Evolutionary conservation across 2,888 invertebrate genomes (phyloP), one percentile per base, ranked within the genome.

Genomic region (Lasiommata megera): DNA sequence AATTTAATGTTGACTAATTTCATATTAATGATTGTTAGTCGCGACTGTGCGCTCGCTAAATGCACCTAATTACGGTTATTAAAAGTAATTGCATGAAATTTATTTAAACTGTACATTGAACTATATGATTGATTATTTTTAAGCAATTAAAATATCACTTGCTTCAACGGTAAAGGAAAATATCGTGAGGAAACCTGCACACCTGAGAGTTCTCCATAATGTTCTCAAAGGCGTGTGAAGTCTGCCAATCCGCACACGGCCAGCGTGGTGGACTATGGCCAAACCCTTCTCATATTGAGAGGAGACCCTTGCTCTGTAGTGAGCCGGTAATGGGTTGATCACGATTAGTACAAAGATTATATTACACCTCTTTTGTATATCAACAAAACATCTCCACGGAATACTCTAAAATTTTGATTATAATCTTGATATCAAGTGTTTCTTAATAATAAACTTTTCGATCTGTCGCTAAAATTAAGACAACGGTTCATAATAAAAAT

Each of bases 1-100:
- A 73, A 31, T 78, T 76, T 76, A 71, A 70, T 74, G 68, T 77
- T 79, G 77, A 82, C 76, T 81, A 80, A 82, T 83, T 73, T 77
- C 66, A 64, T 72, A 77, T 73, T 82, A 76, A 82, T 82, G 67
- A 68, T 64, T 64, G 68, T 71, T 71, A 69, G 80, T 78, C 82
- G 75, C 75, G 80, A 68, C 71, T 62, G 29, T 36, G 23, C 50
- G 48, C 47, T 53, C 34, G 52, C 55, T 50, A 56, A 50, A 59
- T 62, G 48, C 36, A 28, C 46, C 52, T 60, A 44, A 55, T 48
- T 60, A 50, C 44, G 48, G 23, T 57, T 14, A 40, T 57, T 56
- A 37, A 28, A 54, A 54, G 34, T 56, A 31, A 53, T 53, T 53
- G 41, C 23, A 17, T 43, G n/a, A 28, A n/a, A 47, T 34, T 55